These are phyloP conservation scores for Neodiprion lecontei DNA, from an alignment of 1,140 invertebrate species.

Conservation along the genomic window DNA sequence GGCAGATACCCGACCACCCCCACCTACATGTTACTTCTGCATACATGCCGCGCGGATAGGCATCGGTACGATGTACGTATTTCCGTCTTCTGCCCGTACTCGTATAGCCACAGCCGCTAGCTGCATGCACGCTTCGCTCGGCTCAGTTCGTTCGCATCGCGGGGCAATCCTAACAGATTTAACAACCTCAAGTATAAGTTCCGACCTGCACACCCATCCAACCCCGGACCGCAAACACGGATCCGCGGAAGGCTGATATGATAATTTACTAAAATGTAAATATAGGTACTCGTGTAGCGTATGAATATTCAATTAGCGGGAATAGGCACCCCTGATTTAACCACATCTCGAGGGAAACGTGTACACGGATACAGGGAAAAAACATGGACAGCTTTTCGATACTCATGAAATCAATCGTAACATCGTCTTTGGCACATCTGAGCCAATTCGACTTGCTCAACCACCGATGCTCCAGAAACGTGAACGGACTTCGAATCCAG, in stretches of 20 bases:
- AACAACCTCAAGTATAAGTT: slow-evolving; percentile 24
- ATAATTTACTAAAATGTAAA: slow-evolving; percentile 35
- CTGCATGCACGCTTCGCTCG: slow-evolving; percentile 14
- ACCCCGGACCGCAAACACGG: slow-evolving; percentile 21
- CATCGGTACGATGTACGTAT: background rate
- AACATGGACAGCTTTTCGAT: too few species aligned
- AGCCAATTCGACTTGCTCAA: too few species aligned
- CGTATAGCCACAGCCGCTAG: slow-evolving; percentile 20
- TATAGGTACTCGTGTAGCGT: slow-evolving; percentile 14
- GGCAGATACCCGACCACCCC: background rate
- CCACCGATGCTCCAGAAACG: too few species aligned
- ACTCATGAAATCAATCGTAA: too few species aligned
- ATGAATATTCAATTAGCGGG: slow-evolving; percentile 39
- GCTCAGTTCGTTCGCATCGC: slow-evolving; percentile 18
- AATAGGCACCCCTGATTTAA: background rate
- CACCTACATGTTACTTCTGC: background rate
- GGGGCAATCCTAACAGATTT: slow-evolving; percentile 24
- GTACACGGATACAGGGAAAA: background rate
- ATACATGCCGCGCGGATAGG: background rate
- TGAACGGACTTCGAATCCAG: too few species aligned
- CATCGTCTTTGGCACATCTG: too few species aligned
- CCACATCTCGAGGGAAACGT: background rate
- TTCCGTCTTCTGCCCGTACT: background rate
- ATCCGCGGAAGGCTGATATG: slow-evolving; percentile 24
- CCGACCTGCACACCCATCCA: background rate